Percentiles rank a stretch among this genome's conserved stretches.
These are phyloP conservation scores for Drosophila picticornis DNA, from an alignment of 2,888 invertebrate species.

Conservation along the genomic window DNA sequence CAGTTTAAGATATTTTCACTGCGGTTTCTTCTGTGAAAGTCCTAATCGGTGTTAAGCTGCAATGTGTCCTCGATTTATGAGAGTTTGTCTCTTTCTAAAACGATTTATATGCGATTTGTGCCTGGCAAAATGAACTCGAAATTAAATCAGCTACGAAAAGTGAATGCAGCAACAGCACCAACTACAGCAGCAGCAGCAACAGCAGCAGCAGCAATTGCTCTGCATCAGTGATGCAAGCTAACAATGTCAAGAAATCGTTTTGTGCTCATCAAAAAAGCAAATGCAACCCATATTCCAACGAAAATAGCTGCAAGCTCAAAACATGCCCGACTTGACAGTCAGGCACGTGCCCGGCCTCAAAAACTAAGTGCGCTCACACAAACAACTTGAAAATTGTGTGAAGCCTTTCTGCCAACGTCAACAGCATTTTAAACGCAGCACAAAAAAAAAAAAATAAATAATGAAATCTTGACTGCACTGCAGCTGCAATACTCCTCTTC, in stretches of 20 bases:
- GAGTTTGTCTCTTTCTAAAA: slow-evolving; percentile 12
- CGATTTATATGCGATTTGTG: slow-evolving; percentile 65
- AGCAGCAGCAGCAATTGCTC: slow-evolving; percentile 7
- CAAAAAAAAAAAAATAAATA: neutral
- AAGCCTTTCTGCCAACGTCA: slow-evolving; percentile 58
- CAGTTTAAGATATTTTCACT: slow-evolving; percentile 23
- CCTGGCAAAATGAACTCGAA: slow-evolving; percentile 65
- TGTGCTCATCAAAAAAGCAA: slow-evolving; percentile 59
- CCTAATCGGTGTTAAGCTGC: slow-evolving; percentile 35
- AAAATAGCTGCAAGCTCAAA: slow-evolving; percentile 37
- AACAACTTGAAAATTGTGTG: slow-evolving; percentile 64
- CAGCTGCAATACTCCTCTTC: neutral
- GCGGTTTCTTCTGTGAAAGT: slow-evolving; percentile 13
- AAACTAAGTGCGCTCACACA: slow-evolving; percentile 35
- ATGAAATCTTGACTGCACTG: slow-evolving; percentile 33
- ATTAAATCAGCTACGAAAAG: slow-evolving; percentile 64
- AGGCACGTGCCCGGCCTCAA: slow-evolving; percentile 62
- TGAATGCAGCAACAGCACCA: slow-evolving; percentile 20
- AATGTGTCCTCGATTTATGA: slow-evolving; percentile 23
- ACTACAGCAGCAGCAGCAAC: slow-evolving; percentile 3
- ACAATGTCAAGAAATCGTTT: slow-evolving; percentile 53
- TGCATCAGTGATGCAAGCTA: slow-evolving; percentile 37
- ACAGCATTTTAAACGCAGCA: slow-evolving; percentile 60
- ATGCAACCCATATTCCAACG: slow-evolving; percentile 71
- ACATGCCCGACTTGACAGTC: slow-evolving; percentile 22